Conservation (phyloP, 2,113 vertebrate species). For the Psammodynastes pulverulentus region DNA sequence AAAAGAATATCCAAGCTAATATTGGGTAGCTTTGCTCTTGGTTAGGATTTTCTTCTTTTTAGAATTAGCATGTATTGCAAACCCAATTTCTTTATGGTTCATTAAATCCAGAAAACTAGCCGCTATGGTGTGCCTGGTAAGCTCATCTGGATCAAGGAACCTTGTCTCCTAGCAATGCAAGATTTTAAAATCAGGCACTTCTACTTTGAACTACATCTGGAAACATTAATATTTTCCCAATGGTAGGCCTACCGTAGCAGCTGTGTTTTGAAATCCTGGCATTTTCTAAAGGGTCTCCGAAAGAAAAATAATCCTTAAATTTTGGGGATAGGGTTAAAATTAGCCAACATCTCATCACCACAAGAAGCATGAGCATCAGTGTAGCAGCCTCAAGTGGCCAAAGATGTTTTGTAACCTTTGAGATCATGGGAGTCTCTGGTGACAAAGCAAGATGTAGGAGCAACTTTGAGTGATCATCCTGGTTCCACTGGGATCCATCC, state of each 20-base stretch:
- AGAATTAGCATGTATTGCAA: neutral
- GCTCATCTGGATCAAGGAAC: neutral
- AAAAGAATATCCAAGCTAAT: neutral
- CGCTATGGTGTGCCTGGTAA: neutral
- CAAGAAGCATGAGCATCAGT: neutral
- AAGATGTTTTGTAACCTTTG: neutral
- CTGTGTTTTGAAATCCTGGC: neutral
- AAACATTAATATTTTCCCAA: neutral
- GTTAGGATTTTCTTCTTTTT: neutral
- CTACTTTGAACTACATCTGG: neutral
- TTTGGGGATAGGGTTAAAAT: neutral
- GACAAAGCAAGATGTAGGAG: neutral
- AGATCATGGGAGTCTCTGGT: neutral
- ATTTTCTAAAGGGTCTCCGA: neutral
- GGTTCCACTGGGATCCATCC: neutral
- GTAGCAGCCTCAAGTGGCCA: neutral
- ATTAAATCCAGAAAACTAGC: neutral
- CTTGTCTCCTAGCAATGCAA: neutral
- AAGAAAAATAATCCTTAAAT: neutral
- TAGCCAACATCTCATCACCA: neutral
- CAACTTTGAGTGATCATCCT: neutral
- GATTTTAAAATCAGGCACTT: neutral
- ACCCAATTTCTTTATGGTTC: neutral
- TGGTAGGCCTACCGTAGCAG: too few relatives aligned
- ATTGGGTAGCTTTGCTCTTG: neutral